Evolutionary conservation across 2,888 invertebrate species (phyloP).

Genomic region (Phymatocera aterrima): DNA sequence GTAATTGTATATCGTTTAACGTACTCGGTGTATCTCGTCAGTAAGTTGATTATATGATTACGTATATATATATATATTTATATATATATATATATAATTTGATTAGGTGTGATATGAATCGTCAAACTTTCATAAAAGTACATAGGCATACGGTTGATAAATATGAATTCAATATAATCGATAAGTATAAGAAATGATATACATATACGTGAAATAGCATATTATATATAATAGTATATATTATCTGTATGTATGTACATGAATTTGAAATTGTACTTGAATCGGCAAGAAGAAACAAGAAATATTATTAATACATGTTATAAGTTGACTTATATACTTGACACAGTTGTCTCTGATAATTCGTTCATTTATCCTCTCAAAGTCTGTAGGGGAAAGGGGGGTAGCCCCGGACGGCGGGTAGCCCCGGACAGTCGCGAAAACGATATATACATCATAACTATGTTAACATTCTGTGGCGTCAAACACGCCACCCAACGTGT

Average conservation of each 20-base stretch:
- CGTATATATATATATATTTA: background rate
- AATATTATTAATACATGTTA: constrained; percentile 67
- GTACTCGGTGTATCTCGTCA: constrained; percentile 5
- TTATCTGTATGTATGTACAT: background rate
- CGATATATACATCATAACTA: too few species aligned
- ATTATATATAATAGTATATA: constrained; percentile 11
- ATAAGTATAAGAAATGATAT: background rate
- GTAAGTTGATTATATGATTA: constrained; percentile 10
- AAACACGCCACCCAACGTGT: too few species aligned
- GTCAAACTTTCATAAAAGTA: background rate
- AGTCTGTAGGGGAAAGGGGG: background rate
- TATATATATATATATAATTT: background rate
- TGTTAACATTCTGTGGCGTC: too few species aligned
- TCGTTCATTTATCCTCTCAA: background rate
- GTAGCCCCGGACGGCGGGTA: too few species aligned
- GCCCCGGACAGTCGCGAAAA: too few species aligned
- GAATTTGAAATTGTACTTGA: background rate
- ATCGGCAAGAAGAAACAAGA: constrained; percentile 32
- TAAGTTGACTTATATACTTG: background rate
- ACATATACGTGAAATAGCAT: constrained; percentile 21
- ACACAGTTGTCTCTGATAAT: background rate
- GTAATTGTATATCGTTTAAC: background rate
- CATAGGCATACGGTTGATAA: constrained; percentile 19
- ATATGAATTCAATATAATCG: background rate
- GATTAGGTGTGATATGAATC: background rate